Percentiles rank a stretch among this genome's conserved stretches.
phyloP scores from a whole-genome alignment of 2,888 invertebrate species.

The Carabus problematicus region DNA sequence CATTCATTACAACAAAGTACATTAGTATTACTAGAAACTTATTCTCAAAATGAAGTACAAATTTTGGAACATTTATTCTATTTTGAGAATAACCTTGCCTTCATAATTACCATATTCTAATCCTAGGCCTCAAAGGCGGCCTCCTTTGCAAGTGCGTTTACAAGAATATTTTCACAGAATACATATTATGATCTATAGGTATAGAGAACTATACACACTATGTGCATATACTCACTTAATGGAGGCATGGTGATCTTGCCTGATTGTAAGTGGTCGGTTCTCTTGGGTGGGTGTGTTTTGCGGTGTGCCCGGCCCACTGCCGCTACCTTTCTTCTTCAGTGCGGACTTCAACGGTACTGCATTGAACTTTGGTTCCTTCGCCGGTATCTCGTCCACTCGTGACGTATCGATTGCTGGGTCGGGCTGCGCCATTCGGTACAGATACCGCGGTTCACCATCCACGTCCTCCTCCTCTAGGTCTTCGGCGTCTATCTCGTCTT shows the following conservation, averaged over 20 bases:
- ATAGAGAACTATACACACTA: not conserved
- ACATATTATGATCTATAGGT: not conserved
- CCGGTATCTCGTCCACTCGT: slow-evolving; percentile 89
- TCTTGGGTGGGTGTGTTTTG: slow-evolving; percentile 77
- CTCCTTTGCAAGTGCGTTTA: slow-evolving; percentile 62
- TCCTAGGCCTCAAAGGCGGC: slow-evolving; percentile 89
- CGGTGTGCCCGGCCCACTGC: slow-evolving; percentile 70
- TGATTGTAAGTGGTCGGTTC: slow-evolving; percentile 69
- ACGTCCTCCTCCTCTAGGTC: slow-evolving; percentile 71
- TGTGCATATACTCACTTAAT: slow-evolving; percentile 72
- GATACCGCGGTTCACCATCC: slow-evolving; percentile 60
- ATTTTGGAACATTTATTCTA: not conserved
- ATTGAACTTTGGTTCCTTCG: slow-evolving; percentile 90
- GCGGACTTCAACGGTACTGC: slow-evolving; percentile 93
- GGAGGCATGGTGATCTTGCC: slow-evolving; percentile 78
- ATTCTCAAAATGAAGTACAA: not conserved
- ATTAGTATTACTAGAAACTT: not conserved
- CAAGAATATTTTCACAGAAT: not conserved
- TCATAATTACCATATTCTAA: slow-evolving; percentile 89
- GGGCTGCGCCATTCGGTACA: slow-evolving; percentile 66
- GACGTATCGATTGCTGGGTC: slow-evolving; percentile 79
- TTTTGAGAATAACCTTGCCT: slow-evolving; percentile 40
- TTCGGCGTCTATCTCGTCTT: slow-evolving; percentile 66
- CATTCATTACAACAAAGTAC: not conserved
- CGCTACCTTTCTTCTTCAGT: slow-evolving; percentile 78